Base-by-base conservation (phyloP, 1,140 invertebrate species). In the Magallana angulata region DNA sequence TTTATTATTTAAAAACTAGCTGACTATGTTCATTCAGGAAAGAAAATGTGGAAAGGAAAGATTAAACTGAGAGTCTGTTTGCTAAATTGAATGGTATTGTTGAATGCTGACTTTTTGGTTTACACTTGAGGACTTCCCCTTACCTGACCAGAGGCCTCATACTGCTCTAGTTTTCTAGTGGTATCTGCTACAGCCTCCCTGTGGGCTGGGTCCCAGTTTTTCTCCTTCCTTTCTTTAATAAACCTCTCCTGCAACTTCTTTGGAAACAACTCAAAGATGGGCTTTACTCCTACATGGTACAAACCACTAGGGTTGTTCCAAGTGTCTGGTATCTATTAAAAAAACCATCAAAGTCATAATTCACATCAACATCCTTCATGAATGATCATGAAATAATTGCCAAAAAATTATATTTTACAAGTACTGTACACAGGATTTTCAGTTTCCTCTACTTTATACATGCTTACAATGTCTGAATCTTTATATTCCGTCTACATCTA, bases 241-340 rank as follows among this genome's bases (percentile, higher is more conserved):
- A 99, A 96, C 88, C 98, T 96, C 89, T 99, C 98, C 87, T 96
- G 96, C 14, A 99, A 95, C 92, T 96, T 96, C 85, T 96, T 96
- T 0, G 98, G 98, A 82, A 92, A 99, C 16, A 99, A 94, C 90
- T 97, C 97, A 95, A 96, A 98, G 30, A 97, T 96, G 94, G 97
- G 96, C 94, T 99, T 98, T 0, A 98, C 95, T 82, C 99, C 99
- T 82, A 96, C 90, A 87, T 98, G 97, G 95, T 97, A 99, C 89
- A 97, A 96, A 84, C 97, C 97, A 58, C 96, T 96, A 0, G 98
- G 98, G 95, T 98, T 99, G 59, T 95, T 96, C 98, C 98, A 99
- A 85, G 95, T 94, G 64, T 95, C 94, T 87, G 98, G 98, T 92
- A 99, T 97, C 98, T 98, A 91, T 84, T 89, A 93, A 64, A 64